Conservation (phyloP, 2,113 vertebrate genomes). For the Cyanoramphus novaezelandiae region DNA sequence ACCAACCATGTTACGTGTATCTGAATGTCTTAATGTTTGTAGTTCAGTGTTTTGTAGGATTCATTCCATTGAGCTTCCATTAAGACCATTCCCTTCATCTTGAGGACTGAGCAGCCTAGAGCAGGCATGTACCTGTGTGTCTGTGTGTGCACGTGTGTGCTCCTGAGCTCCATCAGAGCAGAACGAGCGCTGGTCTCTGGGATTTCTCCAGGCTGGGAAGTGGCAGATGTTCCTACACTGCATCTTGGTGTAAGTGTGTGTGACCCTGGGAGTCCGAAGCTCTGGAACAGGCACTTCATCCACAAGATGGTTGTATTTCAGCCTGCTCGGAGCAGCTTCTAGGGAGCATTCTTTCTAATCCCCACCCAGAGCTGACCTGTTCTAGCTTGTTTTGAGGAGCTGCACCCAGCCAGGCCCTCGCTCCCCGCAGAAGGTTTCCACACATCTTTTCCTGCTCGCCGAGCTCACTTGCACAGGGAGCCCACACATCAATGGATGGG, state of each 20-base stretch:
- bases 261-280: neutral
- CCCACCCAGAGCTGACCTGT: slow-evolving; percentile 57
- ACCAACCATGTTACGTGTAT: neutral
- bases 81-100: neutral
- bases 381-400: slow-evolving; percentile 45
- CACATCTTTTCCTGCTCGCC: neutral
- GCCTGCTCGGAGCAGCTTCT: neutral
- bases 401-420: slow-evolving; percentile 6
- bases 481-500: neutral
- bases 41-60: neutral
- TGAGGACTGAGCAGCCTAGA: neutral
- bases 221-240: neutral
- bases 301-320: neutral
- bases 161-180: neutral
- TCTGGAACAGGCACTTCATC: neutral
- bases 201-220: neutral
- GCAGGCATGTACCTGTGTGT: neutral
- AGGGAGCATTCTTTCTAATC: slow-evolving; percentile 53
- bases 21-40: neutral
- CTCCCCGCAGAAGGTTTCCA: slow-evolving; percentile 17
- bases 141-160: neutral
- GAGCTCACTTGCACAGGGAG: neutral
- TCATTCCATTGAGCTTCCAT: neutral
- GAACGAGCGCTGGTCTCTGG: neutral
- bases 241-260: neutral